These are phyloP conservation scores for Anas platyrhynchos DNA, from an alignment of 2,113 vertebrate species.

Conservation along the genomic window DNA sequence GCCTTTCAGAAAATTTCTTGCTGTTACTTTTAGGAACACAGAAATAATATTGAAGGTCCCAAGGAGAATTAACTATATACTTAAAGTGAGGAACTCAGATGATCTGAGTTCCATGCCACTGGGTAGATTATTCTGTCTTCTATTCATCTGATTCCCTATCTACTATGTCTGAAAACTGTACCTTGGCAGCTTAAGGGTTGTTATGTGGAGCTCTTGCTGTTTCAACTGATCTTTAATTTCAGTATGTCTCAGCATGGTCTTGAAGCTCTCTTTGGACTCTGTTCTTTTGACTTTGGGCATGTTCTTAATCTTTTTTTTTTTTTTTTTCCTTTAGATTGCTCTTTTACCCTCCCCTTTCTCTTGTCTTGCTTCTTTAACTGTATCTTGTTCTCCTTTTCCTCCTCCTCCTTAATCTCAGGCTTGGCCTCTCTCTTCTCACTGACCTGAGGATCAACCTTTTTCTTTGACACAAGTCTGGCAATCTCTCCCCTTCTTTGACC, in stretches of 20 bases:
- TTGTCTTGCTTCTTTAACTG: background rate
- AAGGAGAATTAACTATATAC: background rate
- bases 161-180: background rate
- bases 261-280: constrained; percentile 13
- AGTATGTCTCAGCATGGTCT: constrained; percentile 23
- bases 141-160: constrained; percentile 11
- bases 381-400: background rate
- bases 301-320: background rate
- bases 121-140: constrained; percentile 1
- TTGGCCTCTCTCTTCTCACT: constrained; percentile 25
- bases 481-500: constrained; percentile 33
- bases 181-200: background rate
- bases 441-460: background rate
- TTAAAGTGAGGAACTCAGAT: constrained; percentile 3
- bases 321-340: background rate
- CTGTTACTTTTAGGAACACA: constrained; percentile 10
- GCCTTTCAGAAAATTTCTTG: background rate
- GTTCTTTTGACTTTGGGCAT: background rate
- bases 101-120: constrained; percentile 7
- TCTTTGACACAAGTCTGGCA: constrained; percentile 5
- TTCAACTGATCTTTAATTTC: constrained; percentile 47
- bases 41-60: constrained; percentile 3
- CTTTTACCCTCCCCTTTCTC: background rate
- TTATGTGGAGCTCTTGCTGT: constrained; percentile 30
- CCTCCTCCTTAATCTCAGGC: constrained; percentile 48